phyloP scores from a whole-genome alignment of 2,113 vertebrate species.

The Xenopus borealis region DNA sequence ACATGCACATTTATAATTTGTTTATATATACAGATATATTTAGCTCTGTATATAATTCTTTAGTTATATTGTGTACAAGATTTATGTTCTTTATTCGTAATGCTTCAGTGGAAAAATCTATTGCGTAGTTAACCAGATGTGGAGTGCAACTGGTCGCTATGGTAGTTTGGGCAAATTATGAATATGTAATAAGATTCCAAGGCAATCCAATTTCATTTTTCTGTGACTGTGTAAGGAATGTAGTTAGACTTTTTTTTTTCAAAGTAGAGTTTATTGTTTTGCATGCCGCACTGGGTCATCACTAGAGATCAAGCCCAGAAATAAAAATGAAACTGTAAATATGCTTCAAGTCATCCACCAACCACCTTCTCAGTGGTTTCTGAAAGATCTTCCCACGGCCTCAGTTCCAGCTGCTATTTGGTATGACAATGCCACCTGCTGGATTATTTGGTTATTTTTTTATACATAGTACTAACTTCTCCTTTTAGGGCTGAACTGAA shows the following conservation, averaged over 20 bases:
- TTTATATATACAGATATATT: too few species aligned
- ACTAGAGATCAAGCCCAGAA: slow-evolving; percentile 59
- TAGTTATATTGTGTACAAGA: background rate
- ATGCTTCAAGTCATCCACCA: slow-evolving; percentile 49
- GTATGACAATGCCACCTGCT: slow-evolving; percentile 73
- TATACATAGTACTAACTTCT: too few species aligned
- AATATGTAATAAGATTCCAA: background rate
- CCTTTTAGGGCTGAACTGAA: too few species aligned
- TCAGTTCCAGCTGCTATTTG: slow-evolving; percentile 39
- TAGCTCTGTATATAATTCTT: too few species aligned
- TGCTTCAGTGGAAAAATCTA: too few species aligned
- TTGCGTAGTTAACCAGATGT: too few species aligned
- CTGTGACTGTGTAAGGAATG: background rate
- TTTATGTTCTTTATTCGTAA: background rate
- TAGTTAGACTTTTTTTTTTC: slow-evolving; percentile 20
- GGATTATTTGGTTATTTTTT: slow-evolving; percentile 46
- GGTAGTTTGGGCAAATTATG: too few species aligned
- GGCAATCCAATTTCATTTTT: slow-evolving; percentile 17
- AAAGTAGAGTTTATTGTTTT: slow-evolving; percentile 27
- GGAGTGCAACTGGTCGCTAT: too few species aligned
- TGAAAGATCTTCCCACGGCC: slow-evolving; percentile 46
- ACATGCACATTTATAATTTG: too few species aligned
- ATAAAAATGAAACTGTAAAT: slow-evolving; percentile 54
- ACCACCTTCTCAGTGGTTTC: slow-evolving; percentile 51
- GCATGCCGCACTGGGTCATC: slow-evolving; percentile 59